Conservation (phyloP, 2,113 vertebrate genomes). For the Origma solitaria region DNA sequence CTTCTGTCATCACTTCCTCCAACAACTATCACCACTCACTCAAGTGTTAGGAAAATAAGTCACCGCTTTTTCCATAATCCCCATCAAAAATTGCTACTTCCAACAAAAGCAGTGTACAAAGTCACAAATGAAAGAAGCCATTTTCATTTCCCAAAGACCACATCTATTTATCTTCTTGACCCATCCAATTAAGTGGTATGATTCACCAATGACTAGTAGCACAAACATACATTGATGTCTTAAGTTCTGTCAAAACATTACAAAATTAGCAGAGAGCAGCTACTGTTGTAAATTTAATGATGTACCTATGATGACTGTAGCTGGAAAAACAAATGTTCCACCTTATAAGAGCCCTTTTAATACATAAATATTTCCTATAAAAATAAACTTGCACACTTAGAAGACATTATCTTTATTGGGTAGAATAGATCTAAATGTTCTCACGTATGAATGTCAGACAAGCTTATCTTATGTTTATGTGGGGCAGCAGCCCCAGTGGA, state of each 20-base stretch:
- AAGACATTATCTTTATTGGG: not conserved
- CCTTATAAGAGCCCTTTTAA: not conserved
- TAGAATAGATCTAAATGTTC: not conserved
- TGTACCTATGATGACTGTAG: not conserved
- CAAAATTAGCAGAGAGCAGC: constrained; percentile 10
- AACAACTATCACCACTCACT: constrained; percentile 34
- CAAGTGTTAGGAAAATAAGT: constrained; percentile 33
- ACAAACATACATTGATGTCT: constrained; percentile 8
- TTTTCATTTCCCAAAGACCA: constrained; percentile 22
- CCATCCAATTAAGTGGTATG: constrained; percentile 10
- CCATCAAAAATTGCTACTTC: not conserved
- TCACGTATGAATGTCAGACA: not conserved
- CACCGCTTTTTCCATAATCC: not conserved
- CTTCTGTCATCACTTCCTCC: constrained; percentile 38
- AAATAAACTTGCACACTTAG: not conserved
- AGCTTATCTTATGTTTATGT: not conserved
- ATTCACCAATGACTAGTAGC: constrained; percentile 27
- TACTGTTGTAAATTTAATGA: constrained; percentile 11
- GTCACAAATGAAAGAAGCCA: not conserved
- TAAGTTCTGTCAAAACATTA: constrained; percentile 29
- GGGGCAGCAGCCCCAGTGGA: not conserved
- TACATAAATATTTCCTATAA: not conserved
- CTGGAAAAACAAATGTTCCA: not conserved
- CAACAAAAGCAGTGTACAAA: not conserved
- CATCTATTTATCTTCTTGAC: constrained; percentile 23